Base-by-base conservation (phyloP, 64 coral and sea anemone genomes). In the Pachyseris speciosa region DNA sequence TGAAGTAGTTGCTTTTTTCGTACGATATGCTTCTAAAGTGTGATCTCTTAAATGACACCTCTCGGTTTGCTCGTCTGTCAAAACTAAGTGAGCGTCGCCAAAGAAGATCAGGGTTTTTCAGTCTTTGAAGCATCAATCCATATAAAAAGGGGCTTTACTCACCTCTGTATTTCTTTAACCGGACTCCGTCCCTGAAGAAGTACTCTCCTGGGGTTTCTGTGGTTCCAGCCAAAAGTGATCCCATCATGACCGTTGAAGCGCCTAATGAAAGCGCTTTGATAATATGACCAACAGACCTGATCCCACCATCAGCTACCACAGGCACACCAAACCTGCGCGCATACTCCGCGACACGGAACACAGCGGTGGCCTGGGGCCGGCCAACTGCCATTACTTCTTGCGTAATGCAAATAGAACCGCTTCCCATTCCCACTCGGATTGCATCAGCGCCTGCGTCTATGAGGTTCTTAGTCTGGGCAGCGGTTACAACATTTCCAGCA, bases 351-450 rank as follows among this genome's bases (percentile, higher is more conserved):
- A 96, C 94, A 24, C 88, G 92, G 67, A 96, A 96, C 16, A 96
- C 91, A 9, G 94, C 90, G 5, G 94, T 96, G 52, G 94, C 94
- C 70, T 96, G 94, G 53, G 94, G 85, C 24, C 94, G 78, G 70
- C 94, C 94, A 15, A 96, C 94, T 38, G 94, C 94, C 94, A 96
- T 96, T 19, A 96, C 78, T 57, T 95, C 94, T 66, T 95, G 94
- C 0, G 94, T 95, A 20, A 91, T 95, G 45, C 94, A 95, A 80
- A 95, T 95, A 25, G 94, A 95, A 13, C 94, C 94, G 36, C 88
- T 95, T 13, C 94, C 94, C 94, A 95, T 95, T 43, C 94, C 94
- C 25, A 95, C 73, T 12, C 94, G 94, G 25, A 95, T 49, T 3
- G 89, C 94, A 45, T 92, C 94, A 19, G 94, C 89, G 36, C 94